These are phyloP conservation scores for Drosophila barbarae DNA, from an alignment of 2,888 invertebrate genomes.

Conservation along the genomic window DNA sequence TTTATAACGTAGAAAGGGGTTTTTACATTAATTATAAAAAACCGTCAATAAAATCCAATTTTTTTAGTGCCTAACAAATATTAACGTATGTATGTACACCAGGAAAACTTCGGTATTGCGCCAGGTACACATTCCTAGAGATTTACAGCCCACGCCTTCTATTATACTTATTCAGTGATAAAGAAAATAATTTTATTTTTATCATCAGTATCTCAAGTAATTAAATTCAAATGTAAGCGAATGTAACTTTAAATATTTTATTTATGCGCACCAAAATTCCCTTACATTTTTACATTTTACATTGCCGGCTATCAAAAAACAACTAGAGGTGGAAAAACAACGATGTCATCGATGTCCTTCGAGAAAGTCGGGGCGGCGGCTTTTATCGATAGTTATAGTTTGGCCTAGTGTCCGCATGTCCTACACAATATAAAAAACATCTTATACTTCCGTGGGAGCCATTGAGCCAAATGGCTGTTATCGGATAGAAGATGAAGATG, in stretches of 20 bases:
- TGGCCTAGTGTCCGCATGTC: too few species aligned
- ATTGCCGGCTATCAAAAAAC: conserved; percentile 11
- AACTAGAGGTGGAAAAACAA: background rate
- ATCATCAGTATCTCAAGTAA: background rate
- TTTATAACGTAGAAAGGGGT: background rate
- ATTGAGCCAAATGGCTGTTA: too few species aligned
- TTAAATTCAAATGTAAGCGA: too few species aligned
- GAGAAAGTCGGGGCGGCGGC: too few species aligned
- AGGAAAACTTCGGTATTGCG: background rate
- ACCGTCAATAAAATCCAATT: background rate
- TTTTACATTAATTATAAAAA: background rate
- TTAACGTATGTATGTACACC: conserved; percentile 3
- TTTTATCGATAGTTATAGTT: too few species aligned
- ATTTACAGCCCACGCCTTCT: conserved; percentile 5
- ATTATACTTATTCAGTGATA: background rate
- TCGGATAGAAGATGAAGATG: too few species aligned
- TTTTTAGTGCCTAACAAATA: background rate
- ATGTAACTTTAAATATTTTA: background rate
- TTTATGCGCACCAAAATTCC: conserved; percentile 1
- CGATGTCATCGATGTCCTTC: too few species aligned
- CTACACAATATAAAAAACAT: too few species aligned
- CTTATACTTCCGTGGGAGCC: too few species aligned
- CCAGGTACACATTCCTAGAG: conserved; percentile 5
- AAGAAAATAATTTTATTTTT: too few species aligned
- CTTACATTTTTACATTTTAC: background rate